Conservation (phyloP, 2,113 vertebrate genomes). For the Periophthalmus modestus region DNA sequence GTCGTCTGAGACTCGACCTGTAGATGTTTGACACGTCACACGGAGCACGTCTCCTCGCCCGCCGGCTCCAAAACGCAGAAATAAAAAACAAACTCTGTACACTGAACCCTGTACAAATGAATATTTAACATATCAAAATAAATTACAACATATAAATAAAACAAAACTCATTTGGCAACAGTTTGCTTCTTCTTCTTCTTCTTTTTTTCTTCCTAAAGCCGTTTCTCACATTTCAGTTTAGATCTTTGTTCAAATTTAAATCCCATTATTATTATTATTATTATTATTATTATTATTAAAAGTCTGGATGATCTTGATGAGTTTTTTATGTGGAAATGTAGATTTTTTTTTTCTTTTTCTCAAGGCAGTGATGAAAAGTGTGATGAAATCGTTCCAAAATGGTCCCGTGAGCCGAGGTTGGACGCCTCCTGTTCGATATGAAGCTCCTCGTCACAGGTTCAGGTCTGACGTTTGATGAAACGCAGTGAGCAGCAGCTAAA, state of each 20-base stretch:
- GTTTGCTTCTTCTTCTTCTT: slow-evolving; percentile 39
- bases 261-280: slow-evolving; percentile 31
- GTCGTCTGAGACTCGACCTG: slow-evolving; percentile 2
- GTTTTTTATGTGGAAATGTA: slow-evolving; percentile 12
- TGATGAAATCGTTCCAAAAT: slow-evolving; percentile 20
- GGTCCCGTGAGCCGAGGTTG: slow-evolving; percentile 29
- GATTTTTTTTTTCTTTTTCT: slow-evolving; percentile 10
- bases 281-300: too few relatives aligned
- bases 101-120: slow-evolving; percentile 60
- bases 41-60: slow-evolving; percentile 59
- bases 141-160: slow-evolving; percentile 73
- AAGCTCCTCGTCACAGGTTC: slow-evolving; percentile 28
- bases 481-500: slow-evolving; percentile 32
- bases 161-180: slow-evolving; percentile 73
- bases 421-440: slow-evolving; percentile 13
- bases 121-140: slow-evolving; percentile 72
- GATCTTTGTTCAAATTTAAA: slow-evolving; percentile 41
- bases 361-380: slow-evolving; percentile 47
- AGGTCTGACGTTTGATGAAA: slow-evolving; percentile 27
- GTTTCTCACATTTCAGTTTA: slow-evolving; percentile 44
- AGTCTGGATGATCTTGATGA: slow-evolving; percentile 16
- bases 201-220: slow-evolving; percentile 24
- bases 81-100: slow-evolving; percentile 61
- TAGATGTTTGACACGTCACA: slow-evolving; percentile 17
- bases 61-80: slow-evolving; percentile 32